Percentiles rank a stretch among this genome's conserved stretches.
phyloP scores from a whole-genome alignment of 2,888 invertebrate genomes.

The Eurytoma californica region DNA sequence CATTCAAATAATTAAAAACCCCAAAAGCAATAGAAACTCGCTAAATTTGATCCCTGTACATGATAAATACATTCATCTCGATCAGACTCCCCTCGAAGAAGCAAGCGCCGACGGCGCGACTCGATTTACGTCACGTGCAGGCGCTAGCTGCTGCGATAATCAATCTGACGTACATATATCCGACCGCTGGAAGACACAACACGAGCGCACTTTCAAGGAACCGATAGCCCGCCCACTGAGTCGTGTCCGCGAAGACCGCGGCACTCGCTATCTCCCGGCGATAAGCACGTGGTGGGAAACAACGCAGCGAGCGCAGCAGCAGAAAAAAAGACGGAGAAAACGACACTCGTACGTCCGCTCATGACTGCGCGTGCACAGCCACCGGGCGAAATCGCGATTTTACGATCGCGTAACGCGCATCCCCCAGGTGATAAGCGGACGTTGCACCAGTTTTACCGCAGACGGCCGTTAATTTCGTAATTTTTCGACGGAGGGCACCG shows the following conservation, averaged over 20 bases:
- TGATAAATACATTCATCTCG: too few species aligned
- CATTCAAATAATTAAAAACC: too few species aligned
- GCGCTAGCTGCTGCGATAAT: slow-evolving; percentile 14
- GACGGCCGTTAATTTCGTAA: background rate
- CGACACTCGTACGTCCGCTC: slow-evolving; percentile 1
- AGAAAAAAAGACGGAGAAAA: slow-evolving; percentile 1
- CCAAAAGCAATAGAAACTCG: too few species aligned
- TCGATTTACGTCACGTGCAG: slow-evolving; percentile 22
- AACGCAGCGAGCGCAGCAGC: background rate
- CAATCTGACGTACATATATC: slow-evolving; percentile 3
- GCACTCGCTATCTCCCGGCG: slow-evolving; percentile 15
- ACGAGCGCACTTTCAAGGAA: slow-evolving; percentile 46
- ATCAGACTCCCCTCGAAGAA: slow-evolving; percentile 6
- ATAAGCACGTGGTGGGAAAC: slow-evolving; percentile 32
- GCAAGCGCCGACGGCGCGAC: background rate
- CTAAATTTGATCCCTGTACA: too few species aligned
- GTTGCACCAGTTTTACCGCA: slow-evolving; percentile 29
- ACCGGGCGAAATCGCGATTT: slow-evolving; percentile 20
- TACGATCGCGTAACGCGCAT: background rate
- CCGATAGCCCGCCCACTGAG: slow-evolving; percentile 16
- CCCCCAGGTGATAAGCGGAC: slow-evolving; percentile 43
- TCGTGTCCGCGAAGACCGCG: background rate
- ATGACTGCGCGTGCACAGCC: background rate
- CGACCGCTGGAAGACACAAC: slow-evolving; percentile 43
- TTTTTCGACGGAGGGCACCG: background rate